phyloP scores from a whole-genome alignment of 2,888 invertebrate genomes.

The Tanypteryx hageni region DNA sequence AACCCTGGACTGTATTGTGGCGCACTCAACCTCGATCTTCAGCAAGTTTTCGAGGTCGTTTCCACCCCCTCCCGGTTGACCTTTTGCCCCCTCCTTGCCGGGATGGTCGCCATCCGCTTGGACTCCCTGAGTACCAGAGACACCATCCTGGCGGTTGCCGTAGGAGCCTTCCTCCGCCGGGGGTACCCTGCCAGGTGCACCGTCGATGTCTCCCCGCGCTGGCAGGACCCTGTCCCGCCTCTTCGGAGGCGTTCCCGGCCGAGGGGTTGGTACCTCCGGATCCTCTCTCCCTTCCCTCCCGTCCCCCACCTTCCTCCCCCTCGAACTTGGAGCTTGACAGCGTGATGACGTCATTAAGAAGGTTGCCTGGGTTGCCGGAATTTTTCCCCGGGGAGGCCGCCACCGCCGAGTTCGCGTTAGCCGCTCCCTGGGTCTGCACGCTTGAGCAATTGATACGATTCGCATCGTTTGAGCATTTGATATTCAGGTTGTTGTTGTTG shows the following conservation, averaged over 20 bases:
- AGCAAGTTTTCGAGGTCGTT: conserved; percentile 74
- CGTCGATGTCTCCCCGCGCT: neutral
- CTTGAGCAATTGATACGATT: neutral
- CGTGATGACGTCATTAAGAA: conserved; percentile 82
- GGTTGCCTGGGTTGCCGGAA: too few species aligned
- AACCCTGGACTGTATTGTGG: conserved; percentile 75
- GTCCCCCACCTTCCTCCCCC: neutral
- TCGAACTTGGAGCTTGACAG: conserved; percentile 72
- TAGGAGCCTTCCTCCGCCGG: too few species aligned
- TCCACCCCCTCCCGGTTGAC: conserved; percentile 70
- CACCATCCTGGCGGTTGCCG: neutral
- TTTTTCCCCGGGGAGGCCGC: conserved; percentile 25
- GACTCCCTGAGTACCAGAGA: neutral
- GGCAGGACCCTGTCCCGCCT: neutral
- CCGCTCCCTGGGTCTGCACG: neutral
- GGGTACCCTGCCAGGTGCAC: too few species aligned
- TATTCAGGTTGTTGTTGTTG: neutral
- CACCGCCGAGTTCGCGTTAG: neutral
- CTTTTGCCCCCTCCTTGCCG: conserved; percentile 66
- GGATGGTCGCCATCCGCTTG: neutral
- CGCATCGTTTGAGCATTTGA: conserved; percentile 39
- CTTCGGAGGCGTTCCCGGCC: neutral
- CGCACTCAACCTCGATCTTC: conserved; percentile 77
- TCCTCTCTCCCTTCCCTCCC: neutral
- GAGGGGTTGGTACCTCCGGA: too few species aligned